Base-by-base conservation (phyloP, 2,888 invertebrate genomes). In the Liodrosophila aerea region DNA sequence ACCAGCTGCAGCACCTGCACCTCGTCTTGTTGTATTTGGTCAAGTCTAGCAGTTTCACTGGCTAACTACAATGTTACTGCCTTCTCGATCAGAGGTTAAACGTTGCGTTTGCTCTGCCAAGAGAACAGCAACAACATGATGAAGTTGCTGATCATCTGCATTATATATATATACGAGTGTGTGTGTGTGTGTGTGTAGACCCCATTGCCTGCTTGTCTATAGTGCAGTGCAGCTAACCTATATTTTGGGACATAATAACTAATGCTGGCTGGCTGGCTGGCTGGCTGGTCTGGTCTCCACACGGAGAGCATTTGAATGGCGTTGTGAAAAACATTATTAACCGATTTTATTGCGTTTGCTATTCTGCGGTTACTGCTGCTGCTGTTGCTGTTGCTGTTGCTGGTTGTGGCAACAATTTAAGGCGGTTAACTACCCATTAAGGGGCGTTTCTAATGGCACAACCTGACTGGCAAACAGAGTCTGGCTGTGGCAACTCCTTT, bases 241-340 rank as follows among this genome's bases (percentile, higher is more conserved):
- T 85, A 76, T 85, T 84, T 87, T 82, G 54, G 71, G 71, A 69
- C 71, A 75, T 64, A 77, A 73, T 59, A n/a, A 59, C 52, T 3
- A 22, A 9, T 29, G 29, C 29, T 22, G 22, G 60, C 53, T 57
- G 62, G 64, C 30, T 45, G 65, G 57, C 36, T 60, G 44, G 64
- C 62, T 61, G 45, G 69, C 47, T 46, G 64, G 36, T 58, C 69
- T 37, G 34, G 54, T 22, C 4, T 7, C 22, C n/a, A n/a, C 4
- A 7, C 22, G 4, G 7, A 22, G 22, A 69, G 64, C 82, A 58
- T 71, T 81, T 67, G 72, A 83, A 82, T 80, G 81, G 86, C 82
- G 82, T 86, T 82, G 82, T 70, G 86, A 86, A 86, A 82, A 85
- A 84, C 81, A 82, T 85, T 82, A 82, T 85, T 84, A 82, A 81